Conservation (phyloP, 2,113 vertebrate species). For the Hyperopisus bebe region DNA sequence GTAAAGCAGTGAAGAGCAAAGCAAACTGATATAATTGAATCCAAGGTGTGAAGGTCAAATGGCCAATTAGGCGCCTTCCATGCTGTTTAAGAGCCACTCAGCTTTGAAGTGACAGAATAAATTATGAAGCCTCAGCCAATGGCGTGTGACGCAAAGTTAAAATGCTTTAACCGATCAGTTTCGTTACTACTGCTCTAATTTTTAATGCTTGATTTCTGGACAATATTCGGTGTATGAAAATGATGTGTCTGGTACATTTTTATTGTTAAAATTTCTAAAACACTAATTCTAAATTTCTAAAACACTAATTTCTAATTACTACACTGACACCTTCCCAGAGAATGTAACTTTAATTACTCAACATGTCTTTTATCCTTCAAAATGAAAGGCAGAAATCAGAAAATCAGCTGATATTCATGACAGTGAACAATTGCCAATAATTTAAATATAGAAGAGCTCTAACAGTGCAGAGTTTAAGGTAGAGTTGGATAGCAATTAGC, state of each 20-base stretch:
- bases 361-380: not conserved
- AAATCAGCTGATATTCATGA: conserved; percentile 1
- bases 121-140: not conserved
- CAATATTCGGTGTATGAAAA: not conserved
- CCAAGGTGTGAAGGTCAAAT: conserved; percentile 9
- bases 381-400: conserved; percentile 4
- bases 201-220: not conserved
- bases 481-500: not conserved
- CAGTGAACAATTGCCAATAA: not conserved
- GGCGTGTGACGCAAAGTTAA: not conserved
- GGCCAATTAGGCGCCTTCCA: not conserved
- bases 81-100: not conserved
- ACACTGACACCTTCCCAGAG: not conserved
- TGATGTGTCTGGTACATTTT: not conserved
- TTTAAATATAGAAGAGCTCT: not conserved
- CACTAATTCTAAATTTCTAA: not conserved
- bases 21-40: not conserved
- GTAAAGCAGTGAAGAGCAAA: not conserved
- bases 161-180: not conserved
- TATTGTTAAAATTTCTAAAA: not conserved
- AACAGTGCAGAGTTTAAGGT: not conserved
- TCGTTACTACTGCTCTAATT: not conserved
- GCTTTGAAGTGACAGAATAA: not conserved
- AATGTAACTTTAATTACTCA: not conserved
- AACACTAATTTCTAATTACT: not conserved